A percentile compares a stretch with the other conserved stretches of the same genome.
These are phyloP conservation scores for Semaprochilodus insignis DNA, from an alignment of 2,797 vertebrate genomes.

Conservation along the genomic window DNA sequence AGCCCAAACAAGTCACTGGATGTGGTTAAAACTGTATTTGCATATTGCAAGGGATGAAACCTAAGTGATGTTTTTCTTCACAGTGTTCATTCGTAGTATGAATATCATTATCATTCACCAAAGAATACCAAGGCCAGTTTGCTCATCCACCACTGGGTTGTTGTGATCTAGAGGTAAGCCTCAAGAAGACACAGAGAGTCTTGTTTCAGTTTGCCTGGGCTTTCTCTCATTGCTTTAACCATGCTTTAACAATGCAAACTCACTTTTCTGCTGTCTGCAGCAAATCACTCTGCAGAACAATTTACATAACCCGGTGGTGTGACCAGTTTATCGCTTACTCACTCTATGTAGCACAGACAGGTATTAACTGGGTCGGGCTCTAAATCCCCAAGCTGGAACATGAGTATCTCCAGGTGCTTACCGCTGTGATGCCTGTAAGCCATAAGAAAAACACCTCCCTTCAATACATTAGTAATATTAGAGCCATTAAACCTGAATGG, in stretches of 20 bases:
- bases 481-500: not conserved
- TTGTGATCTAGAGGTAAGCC: slow-evolving; percentile 39
- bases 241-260: not conserved
- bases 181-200: not conserved
- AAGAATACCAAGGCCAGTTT: slow-evolving; percentile 25
- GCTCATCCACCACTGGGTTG: slow-evolving; percentile 21
- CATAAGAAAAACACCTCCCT: not conserved
- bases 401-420: slow-evolving; percentile 57
- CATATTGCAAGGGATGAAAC: too few relatives aligned
- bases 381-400: slow-evolving; percentile 57
- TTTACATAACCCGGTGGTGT: slow-evolving; percentile 12
- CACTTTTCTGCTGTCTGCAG: not conserved
- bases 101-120: slow-evolving; percentile 22
- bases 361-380: slow-evolving; percentile 38
- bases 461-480: not conserved
- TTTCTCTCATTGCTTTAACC: not conserved
- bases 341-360: slow-evolving; percentile 36
- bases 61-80: too few relatives aligned
- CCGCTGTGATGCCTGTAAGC: not conserved
- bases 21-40: too few relatives aligned
- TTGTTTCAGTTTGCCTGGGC: not conserved
- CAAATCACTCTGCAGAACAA: not conserved
- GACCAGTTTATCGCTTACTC: slow-evolving; percentile 8
- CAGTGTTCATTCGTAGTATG: slow-evolving; percentile 35
- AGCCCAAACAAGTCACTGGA: too few relatives aligned